Evolutionary conservation across 2,797 vertebrate species (phyloP).

Genomic region (Microctenopoma stevenorrisi): DNA sequence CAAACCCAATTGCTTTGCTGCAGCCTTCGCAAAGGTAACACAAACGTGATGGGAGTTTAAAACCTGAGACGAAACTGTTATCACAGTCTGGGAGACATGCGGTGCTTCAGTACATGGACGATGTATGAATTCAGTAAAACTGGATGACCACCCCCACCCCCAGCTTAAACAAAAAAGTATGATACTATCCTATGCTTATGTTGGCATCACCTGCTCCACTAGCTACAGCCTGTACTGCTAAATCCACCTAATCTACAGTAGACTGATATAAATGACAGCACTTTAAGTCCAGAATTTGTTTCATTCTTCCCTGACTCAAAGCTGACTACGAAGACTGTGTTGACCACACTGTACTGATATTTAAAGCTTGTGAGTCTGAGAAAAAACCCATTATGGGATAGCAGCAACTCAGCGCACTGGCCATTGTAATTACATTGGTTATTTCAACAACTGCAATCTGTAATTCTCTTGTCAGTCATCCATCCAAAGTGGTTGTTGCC

Average conservation of each 20-base stretch:
- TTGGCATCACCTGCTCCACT: constrained; percentile 5
- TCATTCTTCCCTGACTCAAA: not conserved
- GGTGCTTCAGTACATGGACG: too few species aligned
- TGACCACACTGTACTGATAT: constrained; percentile 11
- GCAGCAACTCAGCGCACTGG: constrained; percentile 19
- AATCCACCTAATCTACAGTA: constrained; percentile 7
- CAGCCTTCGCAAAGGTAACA: constrained; percentile 21
- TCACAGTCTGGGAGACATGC: too few species aligned
- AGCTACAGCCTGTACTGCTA: not conserved
- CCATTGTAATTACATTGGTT: constrained; percentile 19
- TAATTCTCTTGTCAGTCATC: constrained; percentile 33
- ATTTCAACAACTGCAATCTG: constrained; percentile 27
- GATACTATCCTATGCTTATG: not conserved
- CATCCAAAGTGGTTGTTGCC: constrained; percentile 18
- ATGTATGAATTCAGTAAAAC: too few species aligned
- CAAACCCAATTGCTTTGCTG: not conserved
- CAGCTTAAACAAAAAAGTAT: too few species aligned
- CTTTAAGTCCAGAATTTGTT: constrained; percentile 2
- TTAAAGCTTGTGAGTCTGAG: constrained; percentile 9
- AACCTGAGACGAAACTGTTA: too few species aligned
- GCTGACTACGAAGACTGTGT: constrained; percentile 6
- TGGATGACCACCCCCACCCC: too few species aligned
- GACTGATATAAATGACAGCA: constrained; percentile 2
- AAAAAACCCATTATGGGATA: constrained; percentile 2
- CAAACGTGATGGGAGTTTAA: constrained; percentile 3